Evolutionary conservation across 2,797 vertebrate genomes (phyloP), one percentile per base, ranked within the genome.

Genomic region (Salmo trutta): DNA sequence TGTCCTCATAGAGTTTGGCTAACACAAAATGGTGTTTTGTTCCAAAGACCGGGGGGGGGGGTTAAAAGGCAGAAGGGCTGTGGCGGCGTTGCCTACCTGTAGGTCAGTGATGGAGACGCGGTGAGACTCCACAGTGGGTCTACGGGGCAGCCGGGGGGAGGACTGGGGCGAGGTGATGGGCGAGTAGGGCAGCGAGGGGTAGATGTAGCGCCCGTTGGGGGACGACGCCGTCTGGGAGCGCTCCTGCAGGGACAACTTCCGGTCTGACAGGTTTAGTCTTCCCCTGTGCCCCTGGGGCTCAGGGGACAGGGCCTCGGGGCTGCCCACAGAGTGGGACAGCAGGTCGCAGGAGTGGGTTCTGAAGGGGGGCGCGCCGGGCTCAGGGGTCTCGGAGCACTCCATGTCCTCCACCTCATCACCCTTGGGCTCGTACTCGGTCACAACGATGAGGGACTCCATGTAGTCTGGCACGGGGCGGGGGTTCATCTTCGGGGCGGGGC

Each of bases 71-170:
- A 47, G 19, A 8, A 24, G 17, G 12, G 33, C 21, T 15, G 70
- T 52, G 70, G 27, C 10, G 17, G 24, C 29, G 8, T 41, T 6
- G 33, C 36, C 90, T 93, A 98, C 97, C 97, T 98, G 97, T 79
- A 98, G 91, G 70, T 98, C 98, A 0, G 95, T 99, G 93, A 99
- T 98, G 76, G 97, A 99, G 77, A 99, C 98, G 0, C 96, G 94
- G 91, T 98, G 96, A 0, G 98, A 99, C 89, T 99, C 98, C 85
- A 99, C 97, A 0, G 98, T 99, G 0, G 97, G 98, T 71, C 97
- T 85, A 70, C 97, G 96, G 0, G 96, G 97, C 85, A 98, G 88
- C 51, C 97, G 95, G 0, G 98, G 98, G 6, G 98, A 98, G 0
- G 97, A 97, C 87, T 99, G 97, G 0, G 98, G 98, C 1, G 97